Percentiles rank a stretch among this genome's conserved stretches.
Evolutionary conservation across 2,113 vertebrate species (phyloP).

Genomic region (Phalacrocorax aristotelis): DNA sequence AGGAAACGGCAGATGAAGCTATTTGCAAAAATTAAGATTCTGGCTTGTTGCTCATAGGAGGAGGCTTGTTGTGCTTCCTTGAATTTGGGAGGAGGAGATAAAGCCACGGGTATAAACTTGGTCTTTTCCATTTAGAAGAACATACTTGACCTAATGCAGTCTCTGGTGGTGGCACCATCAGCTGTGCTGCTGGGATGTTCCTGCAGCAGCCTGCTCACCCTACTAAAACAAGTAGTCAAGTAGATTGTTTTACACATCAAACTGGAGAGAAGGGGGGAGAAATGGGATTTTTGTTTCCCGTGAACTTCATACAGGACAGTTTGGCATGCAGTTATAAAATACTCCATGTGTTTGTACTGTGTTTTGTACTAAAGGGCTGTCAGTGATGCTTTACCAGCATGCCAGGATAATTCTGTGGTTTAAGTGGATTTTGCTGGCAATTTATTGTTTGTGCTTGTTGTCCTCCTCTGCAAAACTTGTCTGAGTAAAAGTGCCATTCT

Average conservation of each 20-base stretch:
- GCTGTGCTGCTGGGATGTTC: not conserved
- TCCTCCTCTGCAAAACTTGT: not conserved
- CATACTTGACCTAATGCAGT: fast-evolving
- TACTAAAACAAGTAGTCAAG: not conserved
- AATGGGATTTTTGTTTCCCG: not conserved
- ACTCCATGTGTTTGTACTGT: fast-evolving
- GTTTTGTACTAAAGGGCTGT: not conserved
- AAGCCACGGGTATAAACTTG: not conserved
- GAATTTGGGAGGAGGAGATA: not conserved
- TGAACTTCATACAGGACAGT: not conserved
- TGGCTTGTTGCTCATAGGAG: not conserved
- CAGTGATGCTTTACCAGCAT: not conserved
- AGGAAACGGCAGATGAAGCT: not conserved
- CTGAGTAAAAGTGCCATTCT: not conserved
- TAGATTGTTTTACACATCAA: not conserved
- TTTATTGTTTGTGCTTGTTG: not conserved
- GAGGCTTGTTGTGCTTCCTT: not conserved
- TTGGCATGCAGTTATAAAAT: not conserved
- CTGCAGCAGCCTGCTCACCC: not conserved
- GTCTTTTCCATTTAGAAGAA: not conserved
- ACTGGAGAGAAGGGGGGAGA: not conserved
- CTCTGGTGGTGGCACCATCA: not conserved
- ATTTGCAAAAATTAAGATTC: not conserved
- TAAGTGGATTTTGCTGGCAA: not conserved
- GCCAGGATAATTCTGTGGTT: not conserved